These are phyloP conservation scores for Patella vulgata DNA, from an alignment of 1,140 invertebrate genomes.

Conservation along the genomic window DNA sequence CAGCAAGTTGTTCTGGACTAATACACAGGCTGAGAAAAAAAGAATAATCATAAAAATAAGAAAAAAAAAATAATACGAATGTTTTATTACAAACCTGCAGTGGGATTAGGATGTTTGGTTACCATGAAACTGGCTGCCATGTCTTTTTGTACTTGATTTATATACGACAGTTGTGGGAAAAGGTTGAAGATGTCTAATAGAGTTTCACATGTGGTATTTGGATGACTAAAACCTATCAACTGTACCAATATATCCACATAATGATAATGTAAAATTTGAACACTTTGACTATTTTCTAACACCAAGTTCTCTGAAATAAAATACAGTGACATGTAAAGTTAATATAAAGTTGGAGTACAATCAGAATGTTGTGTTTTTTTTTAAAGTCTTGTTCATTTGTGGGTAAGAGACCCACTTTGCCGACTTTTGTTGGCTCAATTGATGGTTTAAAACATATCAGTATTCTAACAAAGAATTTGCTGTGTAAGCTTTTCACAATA, in stretches of 20 bases:
- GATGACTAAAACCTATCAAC: constrained; percentile 20
- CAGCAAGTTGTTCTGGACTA: too few species aligned
- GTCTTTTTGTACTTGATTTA: constrained; percentile 36
- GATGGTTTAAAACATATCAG: not conserved
- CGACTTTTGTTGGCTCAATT: not conserved
- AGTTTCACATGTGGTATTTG: constrained; percentile 4
- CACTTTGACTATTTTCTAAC: constrained; percentile 6
- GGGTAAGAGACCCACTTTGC: not conserved
- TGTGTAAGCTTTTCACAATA: too few species aligned
- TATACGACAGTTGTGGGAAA: constrained; percentile 27
- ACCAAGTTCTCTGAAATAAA: constrained; percentile 14
- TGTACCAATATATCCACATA: constrained; percentile 32
- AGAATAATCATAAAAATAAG: too few species aligned
- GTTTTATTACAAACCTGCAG: not conserved
- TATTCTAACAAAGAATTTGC: not conserved
- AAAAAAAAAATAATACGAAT: too few species aligned
- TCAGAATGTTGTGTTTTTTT: not conserved
- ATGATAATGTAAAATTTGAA: constrained; percentile 26
- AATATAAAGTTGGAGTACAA: not conserved
- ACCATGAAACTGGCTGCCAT: constrained; percentile 32
- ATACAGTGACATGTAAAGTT: not conserved
- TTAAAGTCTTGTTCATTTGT: not conserved
- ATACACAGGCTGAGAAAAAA: too few species aligned
- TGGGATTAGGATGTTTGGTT: constrained; percentile 3
- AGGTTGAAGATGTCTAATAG: constrained; percentile 36